Evolutionary conservation across 2,797 vertebrate species (phyloP), one percentile per base, ranked within the genome.

Genomic region (Loris lydekkerianus): DNA sequence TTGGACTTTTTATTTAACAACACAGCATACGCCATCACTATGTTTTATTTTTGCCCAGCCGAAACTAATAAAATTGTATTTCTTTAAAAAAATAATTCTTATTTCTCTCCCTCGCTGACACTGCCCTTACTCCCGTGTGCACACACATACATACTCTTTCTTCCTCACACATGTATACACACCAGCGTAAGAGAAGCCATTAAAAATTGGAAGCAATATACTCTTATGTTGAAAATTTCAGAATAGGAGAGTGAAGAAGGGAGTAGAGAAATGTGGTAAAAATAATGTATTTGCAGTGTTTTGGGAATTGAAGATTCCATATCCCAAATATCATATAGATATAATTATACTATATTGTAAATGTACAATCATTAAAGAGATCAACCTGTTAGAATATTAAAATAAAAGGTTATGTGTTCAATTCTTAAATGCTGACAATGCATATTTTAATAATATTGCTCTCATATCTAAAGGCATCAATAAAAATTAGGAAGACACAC

Each of bases 241-340:
- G 27, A 63, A 77, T 69, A 80, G 81, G 25, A 80, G 20, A 58
- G 56, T 69, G n/a, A 58, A 84, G 76, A 95, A 89, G 49, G 18
- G 61, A 49, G 9, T 40, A 70, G 23, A 87, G 53, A 94, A 94
- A 93, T 73, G 69, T 72, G 23, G 27, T 85, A 95, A 86, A 61
- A 67, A 53, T 34, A 60, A 82, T 86, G 37, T 90, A 25, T 76
- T 89, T 49, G 61, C 70, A 91, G 63, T 92, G 82, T 92, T 97
- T 91, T 95, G 91, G 93, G 95, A 97, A 97, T 84, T 95, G 88
- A 97, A 95, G 46, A 85, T 89, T 17, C 29, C 31, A 65, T 94
- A 95, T 25, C 78, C 69, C 60, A 96, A 97, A 97, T 92, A 84
- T 75, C 89, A 89, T 76, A 83, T 56, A 92, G 67, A 86, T 80